A percentile compares a stretch with the other conserved stretches of the same genome.
Evolutionary conservation across 1,140 invertebrate species (phyloP).

Genomic region (Halotydeus destructor): DNA sequence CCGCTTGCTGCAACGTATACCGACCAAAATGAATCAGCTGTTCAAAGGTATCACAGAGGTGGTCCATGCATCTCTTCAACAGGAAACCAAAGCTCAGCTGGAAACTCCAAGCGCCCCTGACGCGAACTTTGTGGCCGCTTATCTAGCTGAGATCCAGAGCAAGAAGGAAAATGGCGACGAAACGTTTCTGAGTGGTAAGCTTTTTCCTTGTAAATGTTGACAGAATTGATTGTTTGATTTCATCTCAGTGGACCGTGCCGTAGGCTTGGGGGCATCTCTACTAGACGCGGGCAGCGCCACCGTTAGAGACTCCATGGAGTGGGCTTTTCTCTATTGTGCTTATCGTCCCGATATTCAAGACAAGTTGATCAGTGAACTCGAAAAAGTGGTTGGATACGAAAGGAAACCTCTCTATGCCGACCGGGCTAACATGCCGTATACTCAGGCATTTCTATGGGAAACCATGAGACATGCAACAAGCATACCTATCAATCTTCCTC

Average conservation of each 20-base stretch:
- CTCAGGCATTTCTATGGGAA: conserved; percentile 17
- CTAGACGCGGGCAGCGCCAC: conserved; percentile 20
- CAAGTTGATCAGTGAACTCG: conserved; percentile 18
- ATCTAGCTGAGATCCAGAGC: not conserved
- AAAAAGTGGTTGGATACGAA: conserved; percentile 15
- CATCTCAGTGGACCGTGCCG: conserved; percentile 12
- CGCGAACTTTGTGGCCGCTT: not conserved
- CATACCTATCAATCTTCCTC: too few species aligned
- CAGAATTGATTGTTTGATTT: conserved; percentile 7
- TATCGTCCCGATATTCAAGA: conserved; percentile 15
- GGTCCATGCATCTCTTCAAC: too few species aligned
- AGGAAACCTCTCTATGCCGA: conserved; percentile 14
- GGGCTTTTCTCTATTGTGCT: conserved; percentile 16
- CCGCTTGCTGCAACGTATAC: too few species aligned
- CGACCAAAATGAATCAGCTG: too few species aligned
- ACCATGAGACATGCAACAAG: too few species aligned
- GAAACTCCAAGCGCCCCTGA: too few species aligned
- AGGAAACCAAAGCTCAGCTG: too few species aligned
- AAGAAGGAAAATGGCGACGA: too few species aligned
- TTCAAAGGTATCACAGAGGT: too few species aligned
- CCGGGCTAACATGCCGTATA: conserved; percentile 15
- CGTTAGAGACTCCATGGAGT: conserved; percentile 14
- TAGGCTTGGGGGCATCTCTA: conserved; percentile 12
- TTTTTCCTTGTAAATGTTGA: too few species aligned
- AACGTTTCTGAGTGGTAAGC: too few species aligned